Percentiles rank a stretch among this genome's conserved stretches.
Evolutionary conservation across 2,113 vertebrate genomes (phyloP).

Genomic region (Lophotis ruficrista): DNA sequence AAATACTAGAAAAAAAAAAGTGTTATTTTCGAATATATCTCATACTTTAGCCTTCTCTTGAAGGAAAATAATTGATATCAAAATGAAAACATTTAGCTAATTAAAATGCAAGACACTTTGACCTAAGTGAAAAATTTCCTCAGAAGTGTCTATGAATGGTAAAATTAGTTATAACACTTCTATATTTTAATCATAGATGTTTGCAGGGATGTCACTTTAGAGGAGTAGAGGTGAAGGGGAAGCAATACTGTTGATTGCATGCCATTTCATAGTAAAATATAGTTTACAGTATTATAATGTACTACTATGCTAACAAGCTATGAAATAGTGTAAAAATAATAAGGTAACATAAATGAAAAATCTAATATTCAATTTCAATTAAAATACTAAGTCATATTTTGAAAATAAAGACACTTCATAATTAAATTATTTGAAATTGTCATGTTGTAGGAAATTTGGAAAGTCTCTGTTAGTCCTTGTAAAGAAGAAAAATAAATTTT

Average conservation of each 20-base stretch:
- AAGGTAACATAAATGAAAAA: background rate
- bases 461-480: background rate
- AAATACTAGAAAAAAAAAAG: background rate
- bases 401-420: background rate
- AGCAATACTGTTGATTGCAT: background rate
- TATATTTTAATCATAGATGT: background rate
- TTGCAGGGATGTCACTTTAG: background rate
- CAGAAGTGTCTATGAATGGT: background rate
- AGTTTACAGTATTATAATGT: background rate
- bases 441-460: background rate
- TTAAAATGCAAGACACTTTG: background rate
- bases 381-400: background rate
- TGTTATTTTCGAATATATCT: background rate
- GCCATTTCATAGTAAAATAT: background rate
- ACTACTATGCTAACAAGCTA: background rate
- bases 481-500: background rate
- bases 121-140: background rate
- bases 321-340: background rate
- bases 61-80: background rate
- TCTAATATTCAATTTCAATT: background rate
- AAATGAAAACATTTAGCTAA: background rate
- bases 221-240: fast-evolving
- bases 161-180: background rate
- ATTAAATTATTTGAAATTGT: background rate
- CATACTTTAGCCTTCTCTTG: background rate